Base-by-base conservation (phyloP, 2,797 vertebrate genomes). In the Leptodactylus fallax region DNA sequence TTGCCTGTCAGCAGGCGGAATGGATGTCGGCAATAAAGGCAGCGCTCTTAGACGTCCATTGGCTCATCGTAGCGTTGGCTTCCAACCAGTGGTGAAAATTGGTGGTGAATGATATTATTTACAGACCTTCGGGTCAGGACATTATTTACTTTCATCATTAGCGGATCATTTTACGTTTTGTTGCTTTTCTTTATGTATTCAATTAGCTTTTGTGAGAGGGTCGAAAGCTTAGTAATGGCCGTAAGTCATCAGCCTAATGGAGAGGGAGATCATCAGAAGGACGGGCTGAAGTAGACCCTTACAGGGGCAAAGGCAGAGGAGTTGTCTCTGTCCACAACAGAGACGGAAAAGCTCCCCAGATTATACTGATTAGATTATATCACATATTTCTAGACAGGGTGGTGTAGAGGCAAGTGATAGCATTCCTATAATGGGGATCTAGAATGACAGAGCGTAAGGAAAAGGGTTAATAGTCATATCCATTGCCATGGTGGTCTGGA, bases 1-100 rank as follows among this genome's bases (percentile, higher is more conserved):
- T 83, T 77, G 72, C 72, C 51, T 89, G 63, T 82, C 79, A 81
- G 19, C 14, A 13, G 51, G 17, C 58, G 56, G 47, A 23, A 89
- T 77, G n/a, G 81, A 85, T 81, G 49, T 14, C 25, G 67, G 77
- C 78, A 51, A 77, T 85, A 88, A 88, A 85, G 23, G n/a, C 79
- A 9, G 63, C 16, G 21, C 36, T 56, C 53, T 63, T 7, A 61
- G 58, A 14, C 55, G 47, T 13, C 71, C 79, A 58, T 61, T 49
- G 83, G 77, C 23, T 89, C 69, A 21, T 58, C 21, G 51, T 21
- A 14, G 51, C 23, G 16, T 58, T 89, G 83, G 83, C 82, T 17
- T 27, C 5, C 14, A 9, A 58, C 83, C 87, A 89, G 71, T 25
- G 67, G 25, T 36, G 45, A 19, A n/a, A 65, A 49, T 56, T 19